phyloP scores from a whole-genome alignment of 2,888 invertebrate species.

The Microplitis deprimator region DNA sequence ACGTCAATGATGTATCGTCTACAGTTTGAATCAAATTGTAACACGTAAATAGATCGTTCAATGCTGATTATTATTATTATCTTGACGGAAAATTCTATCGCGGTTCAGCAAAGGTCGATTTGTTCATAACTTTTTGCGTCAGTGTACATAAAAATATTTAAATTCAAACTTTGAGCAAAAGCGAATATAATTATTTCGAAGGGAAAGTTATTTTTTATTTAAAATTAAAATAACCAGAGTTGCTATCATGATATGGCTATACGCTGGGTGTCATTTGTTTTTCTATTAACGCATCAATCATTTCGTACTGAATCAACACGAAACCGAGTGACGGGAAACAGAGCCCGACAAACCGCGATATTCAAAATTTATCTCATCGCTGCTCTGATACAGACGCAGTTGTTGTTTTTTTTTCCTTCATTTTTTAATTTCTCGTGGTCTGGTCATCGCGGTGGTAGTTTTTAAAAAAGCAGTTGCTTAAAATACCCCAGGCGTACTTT shows the following conservation, averaged over 20 bases:
- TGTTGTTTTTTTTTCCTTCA: background rate
- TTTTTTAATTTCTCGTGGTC: background rate
- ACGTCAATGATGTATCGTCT: conserved; percentile 14
- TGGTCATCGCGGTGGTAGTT: background rate
- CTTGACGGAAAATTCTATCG: background rate
- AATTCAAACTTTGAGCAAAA: background rate
- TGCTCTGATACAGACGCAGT: background rate
- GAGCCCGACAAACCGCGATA: background rate
- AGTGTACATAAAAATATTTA: background rate
- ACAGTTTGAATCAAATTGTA: background rate
- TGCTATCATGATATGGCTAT: background rate
- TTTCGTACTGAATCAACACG: background rate
- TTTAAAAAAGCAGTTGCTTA: background rate
- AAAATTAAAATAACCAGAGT: background rate
- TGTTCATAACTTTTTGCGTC: background rate
- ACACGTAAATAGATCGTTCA: background rate
- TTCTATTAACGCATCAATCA: background rate
- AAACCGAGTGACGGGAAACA: background rate
- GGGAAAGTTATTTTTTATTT: background rate
- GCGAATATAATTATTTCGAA: background rate
- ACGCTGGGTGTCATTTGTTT: background rate
- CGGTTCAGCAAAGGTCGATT: no score
- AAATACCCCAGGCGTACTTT: background rate
- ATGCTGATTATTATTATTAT: background rate
- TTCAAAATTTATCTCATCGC: background rate